Conservation (phyloP, 2,113 vertebrate species). For the Semnornis frantzii region DNA sequence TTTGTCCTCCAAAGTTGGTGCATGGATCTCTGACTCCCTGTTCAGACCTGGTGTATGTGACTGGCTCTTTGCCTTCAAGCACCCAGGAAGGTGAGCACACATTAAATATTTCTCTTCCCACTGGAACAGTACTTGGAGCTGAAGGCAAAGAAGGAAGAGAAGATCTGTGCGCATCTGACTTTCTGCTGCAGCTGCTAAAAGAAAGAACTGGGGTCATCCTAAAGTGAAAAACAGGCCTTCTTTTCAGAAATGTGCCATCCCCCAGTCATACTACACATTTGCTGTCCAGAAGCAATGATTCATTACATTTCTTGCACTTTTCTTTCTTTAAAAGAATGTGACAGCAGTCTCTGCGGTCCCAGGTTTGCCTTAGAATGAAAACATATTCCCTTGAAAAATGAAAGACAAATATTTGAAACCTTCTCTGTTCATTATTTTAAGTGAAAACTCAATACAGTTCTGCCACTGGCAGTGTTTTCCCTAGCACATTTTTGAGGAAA, state of each 20-base stretch:
- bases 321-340: background rate
- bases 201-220: background rate
- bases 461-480: background rate
- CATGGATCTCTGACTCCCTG: background rate
- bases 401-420: background rate
- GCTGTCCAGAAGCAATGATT: background rate
- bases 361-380: slow-evolving; percentile 31
- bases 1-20: background rate
- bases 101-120: background rate
- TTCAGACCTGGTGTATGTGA: background rate
- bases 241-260: slow-evolving; percentile 1
- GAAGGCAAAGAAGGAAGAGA: background rate
- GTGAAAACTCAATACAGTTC: background rate
- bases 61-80: background rate
- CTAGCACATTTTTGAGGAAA: background rate
- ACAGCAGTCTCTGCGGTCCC: background rate
- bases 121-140: background rate
- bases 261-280: background rate
- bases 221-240: background rate
- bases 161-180: background rate
- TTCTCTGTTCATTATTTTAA: background rate
- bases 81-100: background rate
- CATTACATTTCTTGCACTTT: slow-evolving; percentile 13
- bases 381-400: background rate
- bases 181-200: background rate